Evolutionary conservation across 2,888 invertebrate genomes (phyloP).

Genomic region (Dryadula phaetusa): DNA sequence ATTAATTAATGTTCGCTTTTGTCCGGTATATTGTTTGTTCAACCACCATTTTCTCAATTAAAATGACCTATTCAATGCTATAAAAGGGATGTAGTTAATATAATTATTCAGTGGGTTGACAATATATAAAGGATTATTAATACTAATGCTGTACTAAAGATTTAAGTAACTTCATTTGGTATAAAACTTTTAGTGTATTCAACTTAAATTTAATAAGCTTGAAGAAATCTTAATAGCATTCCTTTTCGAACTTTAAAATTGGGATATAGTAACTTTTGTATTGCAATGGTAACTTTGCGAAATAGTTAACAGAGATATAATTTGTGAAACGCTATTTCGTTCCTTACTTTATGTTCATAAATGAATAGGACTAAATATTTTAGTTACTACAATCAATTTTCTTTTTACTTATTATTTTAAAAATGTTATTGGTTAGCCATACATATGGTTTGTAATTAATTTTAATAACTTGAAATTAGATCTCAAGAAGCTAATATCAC

Average conservation of each 20-base stretch:
- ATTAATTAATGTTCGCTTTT: constrained; percentile 21
- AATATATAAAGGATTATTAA: not conserved
- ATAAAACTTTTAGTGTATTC: not conserved
- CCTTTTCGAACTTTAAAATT: not conserved
- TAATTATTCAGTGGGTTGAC: constrained; percentile 17
- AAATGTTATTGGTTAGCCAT: too few relatives aligned
- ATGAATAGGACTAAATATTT: not conserved
- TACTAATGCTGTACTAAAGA: not conserved
- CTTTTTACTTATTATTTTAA: too few relatives aligned
- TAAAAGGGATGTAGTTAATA: constrained; percentile 28
- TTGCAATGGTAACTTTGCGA: not conserved
- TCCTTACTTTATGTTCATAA: not conserved
- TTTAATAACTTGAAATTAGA: constrained; percentile 49
- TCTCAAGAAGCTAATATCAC: constrained; percentile 75
- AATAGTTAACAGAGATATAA: not conserved
- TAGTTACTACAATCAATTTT: not conserved
- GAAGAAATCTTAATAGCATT: not conserved
- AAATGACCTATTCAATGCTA: constrained; percentile 21
- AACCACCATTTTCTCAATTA: constrained; percentile 26
- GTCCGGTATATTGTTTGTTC: constrained; percentile 16
- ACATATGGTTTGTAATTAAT: too few relatives aligned
- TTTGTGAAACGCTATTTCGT: not conserved
- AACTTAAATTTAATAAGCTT: not conserved
- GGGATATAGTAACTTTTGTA: not conserved
- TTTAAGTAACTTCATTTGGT: not conserved